A percentile compares a stretch with the other conserved stretches of the same genome.
Evolutionary conservation across 2,113 vertebrate genomes (phyloP).

Genomic region (Rousettus leschenaultii): DNA sequence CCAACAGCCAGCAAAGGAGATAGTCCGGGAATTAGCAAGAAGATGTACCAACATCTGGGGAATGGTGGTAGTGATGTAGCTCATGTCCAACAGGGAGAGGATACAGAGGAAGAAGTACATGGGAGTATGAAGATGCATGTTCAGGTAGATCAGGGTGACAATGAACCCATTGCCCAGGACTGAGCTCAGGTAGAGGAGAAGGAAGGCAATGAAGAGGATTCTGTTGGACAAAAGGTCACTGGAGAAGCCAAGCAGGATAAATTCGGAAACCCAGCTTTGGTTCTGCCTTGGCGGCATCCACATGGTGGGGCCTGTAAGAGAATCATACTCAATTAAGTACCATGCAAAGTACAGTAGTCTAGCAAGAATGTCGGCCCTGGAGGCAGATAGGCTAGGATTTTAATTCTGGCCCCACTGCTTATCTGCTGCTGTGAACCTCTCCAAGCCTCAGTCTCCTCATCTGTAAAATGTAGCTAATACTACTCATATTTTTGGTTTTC

Average conservation of each 20-base stretch:
- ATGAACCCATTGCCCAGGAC: conserved; percentile 59
- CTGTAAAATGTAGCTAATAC: not conserved
- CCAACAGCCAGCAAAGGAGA: conserved; percentile 57
- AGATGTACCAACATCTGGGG: conserved; percentile 58
- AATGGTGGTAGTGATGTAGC: not conserved
- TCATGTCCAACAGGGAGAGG: conserved; percentile 50
- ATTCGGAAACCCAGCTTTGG: conserved; percentile 62
- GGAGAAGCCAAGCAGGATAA: conserved; percentile 45
- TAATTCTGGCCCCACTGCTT: not conserved
- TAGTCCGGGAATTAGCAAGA: conserved; percentile 36
- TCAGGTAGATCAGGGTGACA: conserved; percentile 44
- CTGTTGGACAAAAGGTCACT: not conserved
- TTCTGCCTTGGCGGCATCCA: conserved; percentile 32
- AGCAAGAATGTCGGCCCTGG: not conserved
- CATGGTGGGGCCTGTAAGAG: not conserved
- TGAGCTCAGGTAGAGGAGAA: conserved; percentile 56
- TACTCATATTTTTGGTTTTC: not conserved
- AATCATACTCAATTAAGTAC: not conserved
- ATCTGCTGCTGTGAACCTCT: not conserved
- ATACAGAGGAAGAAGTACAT: conserved; percentile 66
- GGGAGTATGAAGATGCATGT: not conserved
- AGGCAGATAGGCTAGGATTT: not conserved
- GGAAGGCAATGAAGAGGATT: conserved; percentile 40
- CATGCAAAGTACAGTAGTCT: not conserved
- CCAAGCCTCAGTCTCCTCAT: not conserved